Base-by-base conservation (phyloP, 2,888 invertebrate species). In the Sphaerophoria taeniata region DNA sequence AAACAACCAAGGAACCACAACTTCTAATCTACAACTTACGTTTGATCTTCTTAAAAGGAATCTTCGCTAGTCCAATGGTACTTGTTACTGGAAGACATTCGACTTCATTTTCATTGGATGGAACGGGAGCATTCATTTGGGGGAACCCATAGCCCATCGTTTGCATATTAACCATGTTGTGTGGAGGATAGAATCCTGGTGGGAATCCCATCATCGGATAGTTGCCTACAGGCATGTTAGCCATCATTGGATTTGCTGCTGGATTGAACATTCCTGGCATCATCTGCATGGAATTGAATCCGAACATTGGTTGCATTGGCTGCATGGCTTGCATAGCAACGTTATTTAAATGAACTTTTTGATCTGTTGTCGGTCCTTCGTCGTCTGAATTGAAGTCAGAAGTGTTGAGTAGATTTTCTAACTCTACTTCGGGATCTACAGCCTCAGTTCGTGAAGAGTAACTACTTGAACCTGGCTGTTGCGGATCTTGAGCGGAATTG, bases 61-160 rank as follows among this genome's bases (percentile, higher is more conserved):
- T 73, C 51, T 81, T 81, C 0, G 71, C 56, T 39, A 70, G 67
- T 7, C 74, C 83, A 0, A 70, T n/a, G 33, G 24, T 60, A 39
- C 69, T 75, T 9, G 65, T 45, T 6, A 85, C 85, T 7, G 85
- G 81, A 6, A 85, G 76, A 49, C 85, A 85, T 60, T 85, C 12
- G 7, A 85, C 33, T 51, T 85, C 81, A 55, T 60, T 31, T 9
- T 61, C 24, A 31, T 76, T 55, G 9, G n/a, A 4, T 3, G 58
- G 73, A 53, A 70, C 24, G 24, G 24, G 2, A 24, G 24, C 24
- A 12, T 39, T 63, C 47, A 67, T 61, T 33, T 70, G 69, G 7
- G 77, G 77, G 33, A 63, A 2, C 3, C 82, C 77, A n/a, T 31
- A 82, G 2, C 67, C 69, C 61, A 73, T 77, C 56, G 56, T 63